These are phyloP conservation scores for Arothron firmamentum DNA, from an alignment of 2,113 vertebrate species.

Conservation along the genomic window DNA sequence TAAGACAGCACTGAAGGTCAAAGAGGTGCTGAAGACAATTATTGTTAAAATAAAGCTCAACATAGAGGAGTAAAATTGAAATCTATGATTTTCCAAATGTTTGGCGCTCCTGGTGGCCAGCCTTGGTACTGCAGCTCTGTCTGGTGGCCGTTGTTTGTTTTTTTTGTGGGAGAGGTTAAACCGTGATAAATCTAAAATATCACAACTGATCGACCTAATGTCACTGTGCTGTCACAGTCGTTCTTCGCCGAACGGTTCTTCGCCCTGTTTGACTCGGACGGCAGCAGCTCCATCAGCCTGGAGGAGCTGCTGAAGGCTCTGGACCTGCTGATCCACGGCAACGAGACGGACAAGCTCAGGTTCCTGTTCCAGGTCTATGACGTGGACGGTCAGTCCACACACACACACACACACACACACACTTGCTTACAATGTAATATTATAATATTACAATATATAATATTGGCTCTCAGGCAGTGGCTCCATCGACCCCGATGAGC, in stretches of 20 bases:
- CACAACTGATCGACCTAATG: too few relatives aligned
- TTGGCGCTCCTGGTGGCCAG: too few relatives aligned
- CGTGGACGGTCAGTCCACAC: constrained; percentile 77
- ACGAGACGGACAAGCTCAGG: constrained; percentile 79
- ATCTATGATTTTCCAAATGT: too few relatives aligned
- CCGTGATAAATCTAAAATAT: too few relatives aligned
- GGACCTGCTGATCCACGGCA: constrained; percentile 78
- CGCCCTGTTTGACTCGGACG: constrained; percentile 79
- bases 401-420: background rate
- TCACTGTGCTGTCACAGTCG: constrained; percentile 64
- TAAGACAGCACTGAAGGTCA: constrained; percentile 82
- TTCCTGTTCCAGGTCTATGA: constrained; percentile 93
- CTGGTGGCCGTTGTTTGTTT: too few relatives aligned
- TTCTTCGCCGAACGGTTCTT: constrained; percentile 93
- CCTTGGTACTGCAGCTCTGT: too few relatives aligned
- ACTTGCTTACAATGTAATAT: background rate
- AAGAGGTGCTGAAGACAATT: constrained; percentile 78
- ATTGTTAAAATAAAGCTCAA: background rate
- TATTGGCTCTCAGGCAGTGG: constrained; percentile 77
- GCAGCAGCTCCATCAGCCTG: constrained; percentile 81
- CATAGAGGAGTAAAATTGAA: background rate
- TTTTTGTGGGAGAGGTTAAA: too few relatives aligned
- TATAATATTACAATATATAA: too few relatives aligned
- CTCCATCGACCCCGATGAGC: constrained; percentile 83
- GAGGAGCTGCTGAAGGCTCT: constrained; percentile 83